Percentiles rank a stretch among this genome's conserved stretches.
phyloP scores from a whole-genome alignment of 2,113 vertebrate species.

The Hypanus sabinus region DNA sequence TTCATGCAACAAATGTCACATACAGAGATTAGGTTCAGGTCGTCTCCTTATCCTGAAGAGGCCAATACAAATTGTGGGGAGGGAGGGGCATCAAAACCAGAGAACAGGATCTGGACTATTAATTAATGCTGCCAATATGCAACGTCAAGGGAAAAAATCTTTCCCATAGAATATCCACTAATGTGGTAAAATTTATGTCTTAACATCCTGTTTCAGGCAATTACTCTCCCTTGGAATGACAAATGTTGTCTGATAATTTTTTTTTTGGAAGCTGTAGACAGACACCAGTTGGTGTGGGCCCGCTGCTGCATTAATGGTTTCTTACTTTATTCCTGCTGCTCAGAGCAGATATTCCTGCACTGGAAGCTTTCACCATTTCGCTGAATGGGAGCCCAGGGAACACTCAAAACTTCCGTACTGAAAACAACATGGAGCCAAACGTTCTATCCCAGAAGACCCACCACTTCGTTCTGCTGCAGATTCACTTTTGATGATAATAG shows the following conservation, averaged over 20 bases:
- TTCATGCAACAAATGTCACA: too few relatives aligned
- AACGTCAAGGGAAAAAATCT: background rate
- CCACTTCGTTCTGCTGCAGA: conserved; percentile 20
- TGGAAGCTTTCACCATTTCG: background rate
- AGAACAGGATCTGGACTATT: background rate
- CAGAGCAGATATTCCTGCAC: background rate
- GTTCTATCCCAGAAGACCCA: background rate
- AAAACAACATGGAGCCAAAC: background rate
- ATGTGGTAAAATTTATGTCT: background rate
- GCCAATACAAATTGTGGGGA: too few relatives aligned
- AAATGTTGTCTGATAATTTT: background rate
- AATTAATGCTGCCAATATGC: background rate
- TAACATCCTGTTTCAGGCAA: background rate
- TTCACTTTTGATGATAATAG: conserved; percentile 15
- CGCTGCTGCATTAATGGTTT: background rate
- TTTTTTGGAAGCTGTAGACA: background rate
- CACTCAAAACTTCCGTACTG: background rate
- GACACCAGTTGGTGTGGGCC: background rate
- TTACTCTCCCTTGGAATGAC: background rate
- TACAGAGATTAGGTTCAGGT: too few relatives aligned
- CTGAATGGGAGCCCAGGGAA: background rate
- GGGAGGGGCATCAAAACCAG: too few relatives aligned
- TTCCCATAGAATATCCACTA: background rate
- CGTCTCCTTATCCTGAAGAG: too few relatives aligned
- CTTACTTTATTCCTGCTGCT: conserved; percentile 13